These are phyloP conservation scores for Platysteira castanea DNA, from an alignment of 2,113 vertebrate genomes.

Conservation along the genomic window DNA sequence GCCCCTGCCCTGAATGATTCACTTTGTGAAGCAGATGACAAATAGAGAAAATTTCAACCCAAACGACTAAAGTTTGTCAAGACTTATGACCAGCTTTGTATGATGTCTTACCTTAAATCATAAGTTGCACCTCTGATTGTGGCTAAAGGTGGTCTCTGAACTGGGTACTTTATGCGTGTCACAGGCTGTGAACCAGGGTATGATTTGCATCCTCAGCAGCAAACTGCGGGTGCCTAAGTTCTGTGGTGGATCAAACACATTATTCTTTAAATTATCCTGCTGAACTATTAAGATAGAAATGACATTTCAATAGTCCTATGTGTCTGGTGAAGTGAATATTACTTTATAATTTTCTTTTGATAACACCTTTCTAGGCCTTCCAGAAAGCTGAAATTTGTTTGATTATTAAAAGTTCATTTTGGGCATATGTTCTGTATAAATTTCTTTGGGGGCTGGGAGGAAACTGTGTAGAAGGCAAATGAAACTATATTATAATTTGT, in stretches of 20 bases:
- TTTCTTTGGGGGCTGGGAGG: neutral
- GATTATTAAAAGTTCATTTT: slow-evolving; percentile 2
- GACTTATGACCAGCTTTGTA: neutral
- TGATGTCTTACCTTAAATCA: neutral
- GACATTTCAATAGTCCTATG: neutral
- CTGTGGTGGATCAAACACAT: neutral
- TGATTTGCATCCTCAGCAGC: neutral
- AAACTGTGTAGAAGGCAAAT: neutral
- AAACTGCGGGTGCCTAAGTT: neutral
- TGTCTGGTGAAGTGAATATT: neutral
- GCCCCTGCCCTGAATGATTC: neutral
- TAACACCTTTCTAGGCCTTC: neutral
- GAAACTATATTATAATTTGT: neutral
- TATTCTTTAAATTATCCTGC: neutral
- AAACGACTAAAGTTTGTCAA: neutral
- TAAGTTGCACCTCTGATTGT: neutral
- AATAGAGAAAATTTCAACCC: neutral
- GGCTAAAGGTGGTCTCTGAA: neutral
- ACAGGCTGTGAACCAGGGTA: neutral
- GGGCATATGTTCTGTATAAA: neutral
- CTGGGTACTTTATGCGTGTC: neutral
- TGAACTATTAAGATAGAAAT: neutral
- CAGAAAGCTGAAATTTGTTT: neutral
- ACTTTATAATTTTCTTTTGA: neutral
- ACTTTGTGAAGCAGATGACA: neutral